A percentile compares a stretch with the other conserved stretches of the same genome.
phyloP scores from a whole-genome alignment of 2,888 invertebrate species.

The Heliconius cydno region DNA sequence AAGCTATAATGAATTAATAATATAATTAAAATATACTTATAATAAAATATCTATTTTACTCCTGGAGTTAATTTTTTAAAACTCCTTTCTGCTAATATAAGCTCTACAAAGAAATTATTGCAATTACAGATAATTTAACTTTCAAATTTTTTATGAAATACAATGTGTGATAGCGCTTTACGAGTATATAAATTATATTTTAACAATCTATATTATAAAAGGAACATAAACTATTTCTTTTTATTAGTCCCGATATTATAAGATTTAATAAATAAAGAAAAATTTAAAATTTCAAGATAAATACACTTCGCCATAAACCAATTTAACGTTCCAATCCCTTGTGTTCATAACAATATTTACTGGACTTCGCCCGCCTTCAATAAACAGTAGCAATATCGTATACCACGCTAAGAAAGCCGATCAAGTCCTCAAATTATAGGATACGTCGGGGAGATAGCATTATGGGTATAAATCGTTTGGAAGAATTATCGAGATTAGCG shows the following conservation, averaged over 20 bases:
- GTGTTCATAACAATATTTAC: conserved; percentile 40
- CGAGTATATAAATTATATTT: too few relatives aligned
- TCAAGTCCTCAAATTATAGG: conserved; percentile 48
- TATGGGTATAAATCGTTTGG: conserved; percentile 48
- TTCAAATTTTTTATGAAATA: too few relatives aligned
- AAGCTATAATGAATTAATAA: too few relatives aligned
- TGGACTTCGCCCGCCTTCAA: conserved; percentile 35
- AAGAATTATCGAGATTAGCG: conserved; percentile 13
- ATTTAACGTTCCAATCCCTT: conserved; percentile 31
- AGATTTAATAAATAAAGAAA: background rate
- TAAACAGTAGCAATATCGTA: conserved; percentile 43
- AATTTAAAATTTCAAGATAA: background rate
- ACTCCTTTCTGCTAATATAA: too few relatives aligned
- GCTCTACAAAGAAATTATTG: too few relatives aligned
- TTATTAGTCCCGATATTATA: background rate
- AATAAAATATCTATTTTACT: too few relatives aligned
- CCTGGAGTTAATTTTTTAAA: too few relatives aligned
- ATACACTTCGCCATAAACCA: background rate
- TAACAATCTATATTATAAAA: too few relatives aligned
- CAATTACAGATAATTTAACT: too few relatives aligned
- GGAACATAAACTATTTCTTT: background rate
- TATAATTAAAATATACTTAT: too few relatives aligned
- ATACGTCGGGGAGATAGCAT: conserved; percentile 45
- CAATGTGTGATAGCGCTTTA: too few relatives aligned
- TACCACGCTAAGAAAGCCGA: conserved; percentile 42